Percentiles rank a stretch among this genome's conserved stretches.
These are phyloP conservation scores for Anagyrus pseudococci DNA, from an alignment of 2,888 invertebrate genomes.

Conservation along the genomic window DNA sequence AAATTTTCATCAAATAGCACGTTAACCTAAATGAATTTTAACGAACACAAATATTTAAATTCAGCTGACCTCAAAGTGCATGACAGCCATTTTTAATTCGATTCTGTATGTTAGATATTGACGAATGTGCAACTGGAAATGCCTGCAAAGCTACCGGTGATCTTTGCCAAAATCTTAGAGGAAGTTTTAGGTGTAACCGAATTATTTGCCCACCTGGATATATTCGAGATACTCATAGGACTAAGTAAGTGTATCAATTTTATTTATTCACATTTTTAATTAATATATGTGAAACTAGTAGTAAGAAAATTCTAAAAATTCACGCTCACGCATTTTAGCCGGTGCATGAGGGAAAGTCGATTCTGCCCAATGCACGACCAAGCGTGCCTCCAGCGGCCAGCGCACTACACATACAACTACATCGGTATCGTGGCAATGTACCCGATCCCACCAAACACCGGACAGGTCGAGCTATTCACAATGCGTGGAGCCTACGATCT, in stretches of 20 bases:
- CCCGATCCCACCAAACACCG: slow-evolving; percentile 67
- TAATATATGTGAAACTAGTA: not conserved
- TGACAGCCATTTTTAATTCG: slow-evolving; percentile 5
- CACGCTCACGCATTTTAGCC: slow-evolving; percentile 67
- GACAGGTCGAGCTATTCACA: slow-evolving; percentile 81
- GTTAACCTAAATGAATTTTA: not conserved
- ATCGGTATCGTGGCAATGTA: slow-evolving; percentile 89
- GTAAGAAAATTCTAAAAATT: not conserved
- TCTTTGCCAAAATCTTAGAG: slow-evolving; percentile 90
- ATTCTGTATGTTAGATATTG: slow-evolving; percentile 71
- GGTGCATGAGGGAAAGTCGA: slow-evolving; percentile 76
- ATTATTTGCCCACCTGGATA: slow-evolving; percentile 89
- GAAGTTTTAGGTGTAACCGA: slow-evolving; percentile 85
- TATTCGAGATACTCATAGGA: slow-evolving; percentile 75
- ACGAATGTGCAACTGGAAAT: slow-evolving; percentile 72
- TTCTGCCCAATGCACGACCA: slow-evolving; percentile 75
- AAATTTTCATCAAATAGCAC: no score
- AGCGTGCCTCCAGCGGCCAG: slow-evolving; percentile 80
- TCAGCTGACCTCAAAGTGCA: no score
- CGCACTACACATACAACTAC: slow-evolving; percentile 91
- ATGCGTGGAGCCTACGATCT: slow-evolving; percentile 81
- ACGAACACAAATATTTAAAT: not conserved
- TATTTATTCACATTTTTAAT: slow-evolving; percentile 4
- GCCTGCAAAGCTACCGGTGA: slow-evolving; percentile 70
- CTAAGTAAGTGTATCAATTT: slow-evolving; percentile 72